Percentiles rank a stretch among this genome's conserved stretches.
Evolutionary conservation across 2,888 invertebrate genomes (phyloP).

Genomic region (Antheraea yamamai): DNA sequence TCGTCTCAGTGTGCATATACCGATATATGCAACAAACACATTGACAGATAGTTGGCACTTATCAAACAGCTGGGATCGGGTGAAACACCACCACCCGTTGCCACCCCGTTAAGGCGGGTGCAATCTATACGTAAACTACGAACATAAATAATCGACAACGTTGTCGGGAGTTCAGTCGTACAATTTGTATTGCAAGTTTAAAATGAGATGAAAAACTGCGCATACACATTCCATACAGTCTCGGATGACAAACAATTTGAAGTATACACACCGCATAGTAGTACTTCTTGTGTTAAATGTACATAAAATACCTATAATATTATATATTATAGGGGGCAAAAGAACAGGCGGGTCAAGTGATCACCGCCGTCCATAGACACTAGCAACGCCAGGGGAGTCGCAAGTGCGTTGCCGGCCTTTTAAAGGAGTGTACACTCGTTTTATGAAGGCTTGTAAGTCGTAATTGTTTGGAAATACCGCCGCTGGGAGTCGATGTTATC

Average conservation of each 20-base stretch:
- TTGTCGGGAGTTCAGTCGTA: background rate
- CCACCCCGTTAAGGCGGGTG: conserved; percentile 37
- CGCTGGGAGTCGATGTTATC: no score
- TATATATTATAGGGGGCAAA: no score
- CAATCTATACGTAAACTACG: conserved; percentile 38
- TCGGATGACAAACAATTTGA: background rate
- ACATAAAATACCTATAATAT: background rate
- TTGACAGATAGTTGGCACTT: conserved; percentile 63
- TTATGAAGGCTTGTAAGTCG: no score
- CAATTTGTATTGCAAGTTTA: background rate
- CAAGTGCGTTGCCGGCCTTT: no score
- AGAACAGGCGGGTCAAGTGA: no score
- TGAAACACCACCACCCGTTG: conserved; percentile 48
- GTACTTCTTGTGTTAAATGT: background rate
- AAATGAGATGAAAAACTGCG: background rate
- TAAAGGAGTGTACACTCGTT: no score
- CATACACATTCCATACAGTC: background rate
- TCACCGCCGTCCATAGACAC: no score
- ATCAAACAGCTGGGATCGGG: conserved; percentile 55
- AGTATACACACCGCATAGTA: background rate
- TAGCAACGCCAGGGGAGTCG: no score
- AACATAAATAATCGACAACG: background rate
- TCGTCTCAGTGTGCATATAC: conserved; percentile 40
- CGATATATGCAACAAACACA: conserved; percentile 58
- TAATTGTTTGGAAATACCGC: no score